Evolutionary conservation across 2,113 vertebrate species (phyloP).

Genomic region (Toxotes chatareus): DNA sequence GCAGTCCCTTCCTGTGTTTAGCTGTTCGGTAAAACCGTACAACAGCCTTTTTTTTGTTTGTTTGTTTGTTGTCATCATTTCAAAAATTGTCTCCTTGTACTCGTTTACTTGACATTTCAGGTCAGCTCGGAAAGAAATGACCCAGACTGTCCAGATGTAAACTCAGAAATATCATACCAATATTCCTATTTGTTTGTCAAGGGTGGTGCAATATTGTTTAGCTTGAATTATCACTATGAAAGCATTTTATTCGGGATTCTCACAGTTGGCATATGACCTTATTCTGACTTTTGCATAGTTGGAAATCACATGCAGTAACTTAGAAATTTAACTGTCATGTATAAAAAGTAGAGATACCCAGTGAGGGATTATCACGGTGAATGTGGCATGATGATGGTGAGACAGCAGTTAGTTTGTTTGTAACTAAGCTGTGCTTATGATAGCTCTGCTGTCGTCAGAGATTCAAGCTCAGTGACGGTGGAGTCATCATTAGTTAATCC

Average conservation of each 20-base stretch:
- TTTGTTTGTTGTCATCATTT: neutral
- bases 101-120: neutral
- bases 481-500: slow-evolving; percentile 63
- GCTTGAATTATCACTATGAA: neutral
- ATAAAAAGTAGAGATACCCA: neutral
- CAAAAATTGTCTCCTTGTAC: neutral
- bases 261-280: neutral
- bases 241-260: neutral
- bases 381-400: neutral
- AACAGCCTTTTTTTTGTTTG: neutral
- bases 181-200: neutral
- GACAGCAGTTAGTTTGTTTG: slow-evolving; percentile 32
- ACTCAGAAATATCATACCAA: neutral
- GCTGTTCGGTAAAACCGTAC: neutral
- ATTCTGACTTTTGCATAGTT: neutral
- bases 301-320: neutral
- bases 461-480: slow-evolving; percentile 37
- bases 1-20: neutral
- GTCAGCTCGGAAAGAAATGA: neutral
- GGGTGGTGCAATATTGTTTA: neutral
- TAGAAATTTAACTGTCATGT: neutral
- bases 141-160: neutral
- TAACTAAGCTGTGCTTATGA: slow-evolving; percentile 55
- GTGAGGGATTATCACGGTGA: neutral
- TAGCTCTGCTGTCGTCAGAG: slow-evolving; percentile 63